Conservation (phyloP, 2,113 vertebrate genomes). For the Pristiophorus japonicus region DNA sequence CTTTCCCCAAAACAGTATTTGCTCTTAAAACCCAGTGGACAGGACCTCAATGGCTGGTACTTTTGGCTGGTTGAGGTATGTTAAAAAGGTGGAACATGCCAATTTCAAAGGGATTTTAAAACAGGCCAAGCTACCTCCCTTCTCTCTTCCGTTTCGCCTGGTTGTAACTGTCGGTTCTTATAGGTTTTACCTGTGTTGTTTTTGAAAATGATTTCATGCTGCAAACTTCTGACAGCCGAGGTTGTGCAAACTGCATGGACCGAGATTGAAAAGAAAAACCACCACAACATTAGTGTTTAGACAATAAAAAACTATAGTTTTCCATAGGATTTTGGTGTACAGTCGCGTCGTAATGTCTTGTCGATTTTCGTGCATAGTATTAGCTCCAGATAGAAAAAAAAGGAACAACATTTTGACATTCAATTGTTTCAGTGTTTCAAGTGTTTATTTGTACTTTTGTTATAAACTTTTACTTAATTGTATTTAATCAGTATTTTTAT, state of each 20-base stretch:
- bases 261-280: slow-evolving; percentile 47
- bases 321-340: slow-evolving; percentile 48
- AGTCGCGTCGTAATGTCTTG: slow-evolving; percentile 48
- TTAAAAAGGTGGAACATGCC: slow-evolving; percentile 20
- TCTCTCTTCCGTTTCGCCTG: slow-evolving; percentile 60
- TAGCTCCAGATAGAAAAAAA: slow-evolving; percentile 53
- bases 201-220: slow-evolving; percentile 46
- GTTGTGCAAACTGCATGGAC: slow-evolving; percentile 47
- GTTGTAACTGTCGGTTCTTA: slow-evolving; percentile 67
- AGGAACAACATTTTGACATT: slow-evolving; percentile 32
- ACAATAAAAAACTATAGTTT: slow-evolving; percentile 44
- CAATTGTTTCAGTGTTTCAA: slow-evolving; percentile 39
- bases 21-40: not conserved
- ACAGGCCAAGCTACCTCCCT: slow-evolving; percentile 67
- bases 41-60: slow-evolving; percentile 5
- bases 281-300: slow-evolving; percentile 29
- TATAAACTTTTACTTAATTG: slow-evolving; percentile 53
- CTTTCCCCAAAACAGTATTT: slow-evolving; percentile 10
- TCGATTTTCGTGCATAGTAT: slow-evolving; percentile 53
- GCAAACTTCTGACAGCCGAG: slow-evolving; percentile 37
- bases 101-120: slow-evolving; percentile 49
- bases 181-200: slow-evolving; percentile 70
- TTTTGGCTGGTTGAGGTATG: slow-evolving; percentile 32
- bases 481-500: slow-evolving; percentile 74
- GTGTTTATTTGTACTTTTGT: slow-evolving; percentile 56